A percentile compares a stretch with the other conserved stretches of the same genome.
Conservation (phyloP, 2,888 invertebrate species). For the Orthosia incerta region DNA sequence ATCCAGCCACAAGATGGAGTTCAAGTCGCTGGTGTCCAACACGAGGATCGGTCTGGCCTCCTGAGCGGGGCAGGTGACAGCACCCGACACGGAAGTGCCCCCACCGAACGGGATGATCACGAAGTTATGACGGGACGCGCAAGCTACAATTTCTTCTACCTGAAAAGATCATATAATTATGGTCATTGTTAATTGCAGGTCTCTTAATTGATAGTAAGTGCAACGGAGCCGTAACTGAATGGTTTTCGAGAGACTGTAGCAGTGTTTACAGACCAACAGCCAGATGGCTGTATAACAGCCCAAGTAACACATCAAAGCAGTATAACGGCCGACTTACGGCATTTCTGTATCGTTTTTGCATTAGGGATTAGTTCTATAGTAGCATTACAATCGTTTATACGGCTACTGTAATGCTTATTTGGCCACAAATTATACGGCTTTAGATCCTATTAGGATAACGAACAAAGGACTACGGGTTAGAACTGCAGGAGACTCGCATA, state of each 20-base stretch:
- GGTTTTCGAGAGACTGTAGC: neutral
- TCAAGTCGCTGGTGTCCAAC: constrained; percentile 99
- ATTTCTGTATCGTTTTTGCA: too few relatives aligned
- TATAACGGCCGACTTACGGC: too few relatives aligned
- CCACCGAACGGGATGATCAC: constrained; percentile 98
- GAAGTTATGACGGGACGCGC: constrained; percentile 94
- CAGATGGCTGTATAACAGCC: neutral
- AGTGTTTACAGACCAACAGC: neutral
- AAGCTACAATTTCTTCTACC: constrained; percentile 94
- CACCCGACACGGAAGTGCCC: constrained; percentile 97
- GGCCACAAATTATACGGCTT: too few relatives aligned
- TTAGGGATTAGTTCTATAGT: too few relatives aligned
- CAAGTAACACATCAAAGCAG: too few relatives aligned
- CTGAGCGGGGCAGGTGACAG: constrained; percentile 95
- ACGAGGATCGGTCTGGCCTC: constrained; percentile 94
- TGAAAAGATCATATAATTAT: constrained; percentile 58
- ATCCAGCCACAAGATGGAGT: constrained; percentile 98
- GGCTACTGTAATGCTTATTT: too few relatives aligned
- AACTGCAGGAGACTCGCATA: too few relatives aligned
- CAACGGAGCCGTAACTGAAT: neutral
- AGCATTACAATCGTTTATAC: too few relatives aligned
- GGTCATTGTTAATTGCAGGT: neutral
- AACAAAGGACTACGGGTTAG: too few relatives aligned
- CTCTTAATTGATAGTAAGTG: neutral
- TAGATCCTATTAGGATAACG: too few relatives aligned